Conservation (phyloP, 2,888 invertebrate genomes). For the Nycteola revayana region DNA sequence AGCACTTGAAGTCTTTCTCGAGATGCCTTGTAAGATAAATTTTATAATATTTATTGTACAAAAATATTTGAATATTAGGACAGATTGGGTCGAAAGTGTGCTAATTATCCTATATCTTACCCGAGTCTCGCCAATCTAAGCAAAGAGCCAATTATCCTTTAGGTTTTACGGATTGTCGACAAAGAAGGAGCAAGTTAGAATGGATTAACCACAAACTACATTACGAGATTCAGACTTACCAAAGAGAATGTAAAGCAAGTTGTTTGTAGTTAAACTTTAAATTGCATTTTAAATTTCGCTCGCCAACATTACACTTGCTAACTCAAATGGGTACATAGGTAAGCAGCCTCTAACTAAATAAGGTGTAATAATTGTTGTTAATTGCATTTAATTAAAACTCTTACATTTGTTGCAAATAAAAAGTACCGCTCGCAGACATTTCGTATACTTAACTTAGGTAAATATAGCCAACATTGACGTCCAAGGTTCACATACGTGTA, state of each 20-base stretch:
- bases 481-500: conserved; percentile 19
- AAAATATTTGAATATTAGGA: no score
- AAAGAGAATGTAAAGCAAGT: conserved; percentile 72
- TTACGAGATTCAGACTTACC: conserved; percentile 58
- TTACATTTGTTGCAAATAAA: no score
- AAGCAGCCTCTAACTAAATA: no score
- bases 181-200: conserved; percentile 56
- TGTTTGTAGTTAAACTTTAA: conserved; percentile 71
- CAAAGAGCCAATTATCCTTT: conserved; percentile 47
- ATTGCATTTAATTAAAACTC: no score
- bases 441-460: no score
- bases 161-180: conserved; percentile 50
- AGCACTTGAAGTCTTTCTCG: neutral
- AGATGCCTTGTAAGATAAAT: no score
- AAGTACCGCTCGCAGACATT: no score
- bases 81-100: no score
- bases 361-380: no score
- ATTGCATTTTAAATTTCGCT: conserved; percentile 77
- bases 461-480: conserved; percentile 12
- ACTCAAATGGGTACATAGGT: conserved; percentile 32
- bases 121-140: conserved; percentile 19
- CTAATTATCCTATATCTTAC: conserved; percentile 2
- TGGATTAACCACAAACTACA: conserved; percentile 60
- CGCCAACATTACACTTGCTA: conserved; percentile 56
- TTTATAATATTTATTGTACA: no score